Conservation (phyloP, 1,140 invertebrate species). For the Triops cancriformis region DNA sequence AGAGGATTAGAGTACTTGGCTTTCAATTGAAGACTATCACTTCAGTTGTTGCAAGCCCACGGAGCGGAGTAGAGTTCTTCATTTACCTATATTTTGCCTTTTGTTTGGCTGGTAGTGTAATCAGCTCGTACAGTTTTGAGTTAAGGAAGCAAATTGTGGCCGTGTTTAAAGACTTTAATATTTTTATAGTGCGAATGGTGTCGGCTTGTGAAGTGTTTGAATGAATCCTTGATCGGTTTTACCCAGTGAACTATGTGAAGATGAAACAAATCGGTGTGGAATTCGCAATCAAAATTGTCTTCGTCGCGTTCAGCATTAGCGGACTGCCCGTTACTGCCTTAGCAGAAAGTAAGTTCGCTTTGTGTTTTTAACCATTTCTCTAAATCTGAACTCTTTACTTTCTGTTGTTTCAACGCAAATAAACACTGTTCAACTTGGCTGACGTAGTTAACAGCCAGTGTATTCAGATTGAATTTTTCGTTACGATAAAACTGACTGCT, state of each 20-base stretch:
- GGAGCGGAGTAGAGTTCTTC: neutral
- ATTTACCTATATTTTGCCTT: neutral
- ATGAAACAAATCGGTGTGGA: neutral
- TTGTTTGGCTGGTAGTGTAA: neutral
- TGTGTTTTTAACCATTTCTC: neutral
- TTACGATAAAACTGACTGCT: no score
- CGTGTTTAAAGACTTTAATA: neutral
- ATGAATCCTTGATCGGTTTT: neutral
- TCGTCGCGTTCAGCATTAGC: neutral
- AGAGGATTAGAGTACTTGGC: neutral
- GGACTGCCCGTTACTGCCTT: neutral
- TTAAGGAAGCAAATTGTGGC: neutral
- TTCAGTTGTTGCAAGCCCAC: neutral
- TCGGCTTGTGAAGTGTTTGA: no score
- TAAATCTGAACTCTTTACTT: neutral
- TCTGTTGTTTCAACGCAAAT: no score
- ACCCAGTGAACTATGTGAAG: neutral
- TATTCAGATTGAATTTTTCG: no score
- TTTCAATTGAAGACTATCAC: neutral
- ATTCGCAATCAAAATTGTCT: neutral
- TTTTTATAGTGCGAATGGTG: neutral
- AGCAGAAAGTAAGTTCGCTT: neutral
- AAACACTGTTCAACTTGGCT: no score
- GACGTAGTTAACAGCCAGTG: no score
- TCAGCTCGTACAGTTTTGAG: neutral